Conservation (phyloP, 2,888 invertebrate species). For the Apamea anceps region DNA sequence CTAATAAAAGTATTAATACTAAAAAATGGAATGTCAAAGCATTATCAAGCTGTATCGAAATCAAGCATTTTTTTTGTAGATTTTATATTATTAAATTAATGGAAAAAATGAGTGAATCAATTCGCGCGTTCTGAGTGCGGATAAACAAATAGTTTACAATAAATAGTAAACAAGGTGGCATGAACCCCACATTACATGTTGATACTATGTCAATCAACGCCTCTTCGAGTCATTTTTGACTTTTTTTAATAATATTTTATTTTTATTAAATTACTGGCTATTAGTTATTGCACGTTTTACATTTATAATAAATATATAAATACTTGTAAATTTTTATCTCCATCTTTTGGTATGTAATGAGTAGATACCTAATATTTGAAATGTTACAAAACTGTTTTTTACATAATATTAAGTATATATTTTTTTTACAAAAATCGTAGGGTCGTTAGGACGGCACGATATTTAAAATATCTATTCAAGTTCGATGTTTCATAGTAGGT, state of each 20-base stretch:
- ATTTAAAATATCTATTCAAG: slow-evolving; percentile 87
- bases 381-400: slow-evolving; percentile 90
- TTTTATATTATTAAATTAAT: slow-evolving; percentile 69
- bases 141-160: slow-evolving; percentile 86
- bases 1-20: slow-evolving; percentile 84
- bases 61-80: slow-evolving; percentile 66
- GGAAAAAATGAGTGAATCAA: slow-evolving; percentile 68
- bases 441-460: slow-evolving; percentile 91
- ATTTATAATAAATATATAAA: slow-evolving; percentile 91
- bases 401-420: slow-evolving; percentile 86
- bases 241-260: slow-evolving; percentile 84
- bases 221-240: slow-evolving; percentile 85
- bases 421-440: slow-evolving; percentile 90
- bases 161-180: slow-evolving; percentile 81
- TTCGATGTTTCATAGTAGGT: slow-evolving; percentile 89
- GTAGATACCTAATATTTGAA: slow-evolving; percentile 88
- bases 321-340: slow-evolving; percentile 90
- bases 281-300: slow-evolving; percentile 91
- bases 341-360: slow-evolving; percentile 90
- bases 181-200: slow-evolving; percentile 67
- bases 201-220: slow-evolving; percentile 79
- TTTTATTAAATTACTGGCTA: slow-evolving; percentile 89
- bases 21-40: slow-evolving; percentile 84
- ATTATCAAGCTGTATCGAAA: slow-evolving; percentile 80
- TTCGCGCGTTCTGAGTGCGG: slow-evolving; percentile 74